These are phyloP conservation scores for Matsumyia berberina DNA, from an alignment of 2,888 invertebrate genomes.

Conservation along the genomic window DNA sequence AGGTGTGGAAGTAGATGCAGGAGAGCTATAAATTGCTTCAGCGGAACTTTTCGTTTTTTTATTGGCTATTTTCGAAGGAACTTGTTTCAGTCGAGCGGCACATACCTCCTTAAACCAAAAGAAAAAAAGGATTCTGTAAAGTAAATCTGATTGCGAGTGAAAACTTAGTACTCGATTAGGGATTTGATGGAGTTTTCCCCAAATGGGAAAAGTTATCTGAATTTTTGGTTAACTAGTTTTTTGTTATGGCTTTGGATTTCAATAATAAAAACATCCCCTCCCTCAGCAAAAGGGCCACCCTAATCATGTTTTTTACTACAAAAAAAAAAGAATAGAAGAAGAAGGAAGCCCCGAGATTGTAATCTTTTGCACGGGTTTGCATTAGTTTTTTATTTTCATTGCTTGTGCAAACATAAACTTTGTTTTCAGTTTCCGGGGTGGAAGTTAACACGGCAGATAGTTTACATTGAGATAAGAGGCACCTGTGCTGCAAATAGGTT, in stretches of 20 bases:
- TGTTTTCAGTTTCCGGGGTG: conserved; percentile 47
- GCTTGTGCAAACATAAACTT: conserved; percentile 47
- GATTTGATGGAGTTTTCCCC: conserved; percentile 71
- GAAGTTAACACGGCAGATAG: conserved; percentile 46
- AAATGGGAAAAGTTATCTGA: conserved; percentile 69
- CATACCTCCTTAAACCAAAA: neutral
- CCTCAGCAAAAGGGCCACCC: neutral
- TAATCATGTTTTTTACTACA: conserved; percentile 19
- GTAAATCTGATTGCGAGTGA: conserved; percentile 73
- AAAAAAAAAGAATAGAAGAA: too few relatives aligned
- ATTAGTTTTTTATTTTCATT: neutral
- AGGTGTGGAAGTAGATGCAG: conserved; percentile 32
- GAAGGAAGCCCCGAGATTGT: conserved; percentile 21
- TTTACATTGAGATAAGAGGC: conserved; percentile 19
- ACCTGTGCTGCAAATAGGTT: neutral
- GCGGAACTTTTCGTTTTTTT: conserved; percentile 61
- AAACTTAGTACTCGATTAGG: conserved; percentile 74
- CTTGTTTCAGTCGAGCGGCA: conserved; percentile 6
- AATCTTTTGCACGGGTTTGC: conserved; percentile 19
- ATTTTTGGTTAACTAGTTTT: conserved; percentile 69
- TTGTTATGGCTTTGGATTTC: conserved; percentile 50
- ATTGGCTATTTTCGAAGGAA: conserved; percentile 63
- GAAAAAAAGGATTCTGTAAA: conserved; percentile 35
- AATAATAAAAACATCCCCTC: conserved; percentile 32
- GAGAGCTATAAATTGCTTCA: conserved; percentile 62